Evolutionary conservation across 2,888 invertebrate species (phyloP), one percentile per base, ranked within the genome.

Genomic region (Bhutanitis thaidina): DNA sequence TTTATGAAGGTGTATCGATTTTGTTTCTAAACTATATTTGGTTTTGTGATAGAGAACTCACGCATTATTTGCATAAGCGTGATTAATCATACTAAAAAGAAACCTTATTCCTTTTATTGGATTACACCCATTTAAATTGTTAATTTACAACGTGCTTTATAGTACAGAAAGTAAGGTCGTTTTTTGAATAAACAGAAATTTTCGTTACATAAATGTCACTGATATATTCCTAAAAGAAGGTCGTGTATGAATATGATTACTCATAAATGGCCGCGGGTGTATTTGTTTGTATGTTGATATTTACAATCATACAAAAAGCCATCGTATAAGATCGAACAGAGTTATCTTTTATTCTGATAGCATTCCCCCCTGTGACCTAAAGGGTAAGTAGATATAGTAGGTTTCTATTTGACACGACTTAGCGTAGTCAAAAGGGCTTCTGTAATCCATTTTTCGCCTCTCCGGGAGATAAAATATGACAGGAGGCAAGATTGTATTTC

Each of bases 1-100:
- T 20, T 20, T 20, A 20, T 5, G 5, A 20, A 20, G 20, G 20
- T 27, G 27, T 8, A 27, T 27, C 27, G 27, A 27, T 27, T 27
- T 27, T 12, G 12, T 34, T 34, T 7, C 7, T 7, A 34, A 4
- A 12, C 34, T 13, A 1, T 34, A 34, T 34, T 34, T 34, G 12
- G 9, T 34, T 12, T 7, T 34, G 0, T 34, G 12, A 9, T 56
- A 55, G 56, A 52, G 54, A 60, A 56, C 65, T 30, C 38, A 35
- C 38, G 9, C 13, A 57, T 62, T 58, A 65, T 68, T 62, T 69
- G 59, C 65, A 68, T 66, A 71, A 64, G 65, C 61, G 62, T 70
- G 74, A 77, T 77, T 71, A 77, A 77, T 76, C 76, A 73, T 64
- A 67, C 58, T 70, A 65, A 68, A 67, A 67, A 60, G 43, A 34